Evolutionary conservation across 2,888 invertebrate species (phyloP).

Genomic region (Phalangium opilio): DNA sequence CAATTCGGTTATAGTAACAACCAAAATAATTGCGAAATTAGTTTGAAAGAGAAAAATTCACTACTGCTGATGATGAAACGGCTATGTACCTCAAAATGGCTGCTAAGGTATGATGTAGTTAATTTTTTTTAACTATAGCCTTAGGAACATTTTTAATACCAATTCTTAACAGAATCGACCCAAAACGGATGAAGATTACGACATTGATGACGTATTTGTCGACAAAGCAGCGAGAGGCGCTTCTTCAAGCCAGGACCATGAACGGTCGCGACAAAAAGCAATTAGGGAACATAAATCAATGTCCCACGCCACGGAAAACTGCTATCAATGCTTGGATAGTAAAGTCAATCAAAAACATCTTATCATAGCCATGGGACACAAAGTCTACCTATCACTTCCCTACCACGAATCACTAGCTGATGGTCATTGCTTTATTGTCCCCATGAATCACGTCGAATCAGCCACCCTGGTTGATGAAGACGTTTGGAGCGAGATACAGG

Average conservation of each 20-base stretch:
- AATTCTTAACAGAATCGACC: constrained; percentile 8
- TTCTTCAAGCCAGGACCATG: neutral
- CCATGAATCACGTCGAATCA: constrained; percentile 62
- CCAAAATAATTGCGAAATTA: constrained; percentile 21
- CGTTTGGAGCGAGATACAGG: constrained; percentile 74
- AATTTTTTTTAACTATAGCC: neutral
- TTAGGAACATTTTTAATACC: neutral
- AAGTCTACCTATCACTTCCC: constrained; percentile 66
- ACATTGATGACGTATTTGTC: constrained; percentile 70
- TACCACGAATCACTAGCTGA: constrained; percentile 58
- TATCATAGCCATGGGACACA: constrained; percentile 57
- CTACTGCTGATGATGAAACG: constrained; percentile 61
- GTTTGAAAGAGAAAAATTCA: constrained; percentile 53
- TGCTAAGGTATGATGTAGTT: constrained; percentile 33
- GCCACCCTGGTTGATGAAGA: constrained; percentile 81
- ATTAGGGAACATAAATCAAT: constrained; percentile 49
- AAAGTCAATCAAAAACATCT: constrained; percentile 64
- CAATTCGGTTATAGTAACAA: constrained; percentile 2
- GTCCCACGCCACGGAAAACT: constrained; percentile 47
- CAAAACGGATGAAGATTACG: constrained; percentile 36
- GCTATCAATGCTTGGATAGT: constrained; percentile 68
- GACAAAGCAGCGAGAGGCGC: constrained; percentile 24
- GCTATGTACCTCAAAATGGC: constrained; percentile 59
- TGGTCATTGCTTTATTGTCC: constrained; percentile 71
- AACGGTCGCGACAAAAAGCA: neutral